A percentile compares a stretch with the other conserved stretches of the same genome.
Evolutionary conservation across 2,888 invertebrate genomes (phyloP).

Genomic region (Ochropacha duplaris): DNA sequence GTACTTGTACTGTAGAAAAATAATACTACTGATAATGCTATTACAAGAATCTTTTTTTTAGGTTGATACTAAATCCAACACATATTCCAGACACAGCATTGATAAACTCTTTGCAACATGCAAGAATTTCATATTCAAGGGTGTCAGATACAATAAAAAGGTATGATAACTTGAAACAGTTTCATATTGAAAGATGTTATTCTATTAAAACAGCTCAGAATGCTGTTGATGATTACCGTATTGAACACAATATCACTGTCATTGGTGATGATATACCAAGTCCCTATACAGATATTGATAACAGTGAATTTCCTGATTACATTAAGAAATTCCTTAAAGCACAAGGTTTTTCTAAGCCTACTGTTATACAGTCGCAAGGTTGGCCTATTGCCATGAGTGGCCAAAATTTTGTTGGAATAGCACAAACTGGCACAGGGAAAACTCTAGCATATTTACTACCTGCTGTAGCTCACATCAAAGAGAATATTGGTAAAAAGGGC

Average conservation of each 20-base stretch:
- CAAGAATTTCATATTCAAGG: constrained; percentile 32
- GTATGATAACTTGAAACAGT: constrained; percentile 19
- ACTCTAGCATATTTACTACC: constrained; percentile 90
- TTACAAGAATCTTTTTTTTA: constrained; percentile 31
- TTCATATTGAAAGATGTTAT: constrained; percentile 40
- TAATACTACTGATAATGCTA: background rate
- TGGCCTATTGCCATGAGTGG: constrained; percentile 93
- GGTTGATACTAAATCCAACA: constrained; percentile 44
- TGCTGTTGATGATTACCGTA: constrained; percentile 85
- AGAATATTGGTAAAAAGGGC: constrained; percentile 86
- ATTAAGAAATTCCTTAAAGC: constrained; percentile 84
- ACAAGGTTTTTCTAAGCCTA: constrained; percentile 88
- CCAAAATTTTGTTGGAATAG: constrained; percentile 92
- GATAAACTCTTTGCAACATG: constrained; percentile 27
- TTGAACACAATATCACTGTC: constrained; percentile 87
- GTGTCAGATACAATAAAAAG: constrained; percentile 17
- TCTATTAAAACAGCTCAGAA: constrained; percentile 53
- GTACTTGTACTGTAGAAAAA: too few relatives aligned
- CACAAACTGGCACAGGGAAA: constrained; percentile 91
- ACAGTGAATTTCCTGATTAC: constrained; percentile 88
- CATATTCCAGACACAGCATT: constrained; percentile 27
- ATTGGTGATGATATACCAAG: constrained; percentile 87
- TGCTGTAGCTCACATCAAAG: constrained; percentile 92
- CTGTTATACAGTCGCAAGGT: constrained; percentile 91
- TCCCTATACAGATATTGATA: constrained; percentile 89